Base-by-base conservation (phyloP, 2,113 vertebrate genomes). In the Syngnathus typhle region DNA sequence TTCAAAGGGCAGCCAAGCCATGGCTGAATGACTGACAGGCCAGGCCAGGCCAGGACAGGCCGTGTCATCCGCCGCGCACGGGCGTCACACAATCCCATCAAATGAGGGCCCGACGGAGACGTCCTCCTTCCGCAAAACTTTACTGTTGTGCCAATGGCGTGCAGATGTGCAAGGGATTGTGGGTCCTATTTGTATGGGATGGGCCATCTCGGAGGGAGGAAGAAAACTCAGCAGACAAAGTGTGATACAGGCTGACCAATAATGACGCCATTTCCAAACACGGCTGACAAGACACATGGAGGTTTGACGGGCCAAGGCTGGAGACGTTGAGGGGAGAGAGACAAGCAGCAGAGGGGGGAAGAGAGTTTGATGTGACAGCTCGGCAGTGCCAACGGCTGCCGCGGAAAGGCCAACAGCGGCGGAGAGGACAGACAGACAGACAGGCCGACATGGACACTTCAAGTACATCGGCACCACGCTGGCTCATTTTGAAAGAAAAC, bases 1-100 rank as follows among this genome's bases (percentile, higher is more conserved):
- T 94, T 94, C 94, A 95, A 94, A 96, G 95, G 93, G 94, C 93
- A 94, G 89, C 73, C 85, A 79, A 93, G 91, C 72, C 82, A 80
- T 67, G 85, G 88, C 90, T 96, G 95, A 97, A 90, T 96, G 95
- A 97, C 82, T 96, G 96, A 95, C 94, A 92, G 93, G 87, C 89
- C 90, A n/a, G n/a, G n/a, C n/a, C n/a, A n/a, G n/a, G n/a, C n/a
- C n/a, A n/a, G n/a, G 96, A 95, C 94, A 92, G 93, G 87, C 89
- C 90, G 91, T 94, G 94, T 95, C 93, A 95, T 95, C 92, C 85
- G 88, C 88, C 90, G 89, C 91, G 88, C 84, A 92, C 90, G 92
- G 89, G 92, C 91, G 94, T 94, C 93, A 92, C 77, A 91, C 91
- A 86, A 72, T 79, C 68, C 79, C 82, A 77, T 85, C 81, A 87